A percentile compares a stretch with the other conserved stretches of the same genome.
Evolutionary conservation across 2,797 vertebrate species (phyloP).

Genomic region (Sparus aurata): DNA sequence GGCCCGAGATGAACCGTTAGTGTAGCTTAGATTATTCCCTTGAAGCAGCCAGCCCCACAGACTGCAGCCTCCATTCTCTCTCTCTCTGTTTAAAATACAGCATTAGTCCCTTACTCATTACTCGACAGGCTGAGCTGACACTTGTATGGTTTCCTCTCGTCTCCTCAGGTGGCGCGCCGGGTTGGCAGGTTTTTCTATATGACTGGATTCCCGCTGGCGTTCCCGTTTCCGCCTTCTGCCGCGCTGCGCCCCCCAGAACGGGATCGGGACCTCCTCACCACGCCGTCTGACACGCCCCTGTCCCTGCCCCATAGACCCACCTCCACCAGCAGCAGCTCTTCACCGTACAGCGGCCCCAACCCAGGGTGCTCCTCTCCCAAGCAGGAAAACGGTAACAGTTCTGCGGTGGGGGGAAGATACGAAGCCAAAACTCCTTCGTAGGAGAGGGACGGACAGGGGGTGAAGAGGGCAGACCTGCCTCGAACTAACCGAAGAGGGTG

Average conservation of each 20-base stretch:
- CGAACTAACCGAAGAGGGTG: constrained; percentile 20
- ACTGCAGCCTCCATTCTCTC: constrained; percentile 61
- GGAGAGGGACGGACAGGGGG: constrained; percentile 54
- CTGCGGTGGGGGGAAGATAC: constrained; percentile 75
- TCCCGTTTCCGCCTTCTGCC: constrained; percentile 91
- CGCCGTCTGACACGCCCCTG: constrained; percentile 83
- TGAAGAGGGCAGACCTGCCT: constrained; percentile 35
- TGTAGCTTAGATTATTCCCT: constrained; percentile 66
- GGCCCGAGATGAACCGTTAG: constrained; percentile 55
- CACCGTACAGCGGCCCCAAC: constrained; percentile 85
- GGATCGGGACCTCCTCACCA: constrained; percentile 79
- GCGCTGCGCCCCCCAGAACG: constrained; percentile 82
- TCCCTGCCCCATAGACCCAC: constrained; percentile 85
- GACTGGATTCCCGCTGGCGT: constrained; percentile 94
- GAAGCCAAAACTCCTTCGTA: constrained; percentile 91
- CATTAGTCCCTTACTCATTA: background rate
- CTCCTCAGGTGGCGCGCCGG: constrained; percentile 91
- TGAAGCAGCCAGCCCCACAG: constrained; percentile 71
- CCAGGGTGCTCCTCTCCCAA: constrained; percentile 89
- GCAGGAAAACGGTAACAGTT: constrained; percentile 89
- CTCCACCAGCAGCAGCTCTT: constrained; percentile 89
- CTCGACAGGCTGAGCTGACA: constrained; percentile 48
- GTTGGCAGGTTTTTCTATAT: constrained; percentile 95
- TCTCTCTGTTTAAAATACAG: constrained; percentile 46
- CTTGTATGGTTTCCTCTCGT: constrained; percentile 60